Evolutionary conservation across 2,797 vertebrate species (phyloP).

Genomic region (Paguma larvata): DNA sequence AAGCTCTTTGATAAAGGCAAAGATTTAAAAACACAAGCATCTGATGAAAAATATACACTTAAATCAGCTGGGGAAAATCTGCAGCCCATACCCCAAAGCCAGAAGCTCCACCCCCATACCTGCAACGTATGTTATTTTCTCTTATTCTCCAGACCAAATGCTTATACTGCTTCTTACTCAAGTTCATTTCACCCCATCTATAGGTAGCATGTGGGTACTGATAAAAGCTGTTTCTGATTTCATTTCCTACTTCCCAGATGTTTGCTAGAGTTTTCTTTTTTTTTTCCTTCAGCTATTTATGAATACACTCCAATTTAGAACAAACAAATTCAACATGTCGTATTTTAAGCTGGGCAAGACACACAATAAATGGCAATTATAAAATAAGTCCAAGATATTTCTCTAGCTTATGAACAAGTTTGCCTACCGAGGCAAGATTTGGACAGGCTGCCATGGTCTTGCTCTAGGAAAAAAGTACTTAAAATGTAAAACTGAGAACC

Average conservation of each 20-base stretch:
- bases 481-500: slow-evolving; percentile 55
- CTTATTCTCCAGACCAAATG: slow-evolving; percentile 59
- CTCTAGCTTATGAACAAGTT: slow-evolving; percentile 34
- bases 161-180: slow-evolving; percentile 61
- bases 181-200: slow-evolving; percentile 72
- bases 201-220: slow-evolving; percentile 74
- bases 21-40: background rate
- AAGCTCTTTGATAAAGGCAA: slow-evolving; percentile 39
- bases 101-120: slow-evolving; percentile 71
- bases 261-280: slow-evolving; percentile 8
- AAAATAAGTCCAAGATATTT: slow-evolving; percentile 41
- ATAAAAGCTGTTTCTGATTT: slow-evolving; percentile 64
- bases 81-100: slow-evolving; percentile 49
- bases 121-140: background rate
- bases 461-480: slow-evolving; percentile 70
- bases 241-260: slow-evolving; percentile 69
- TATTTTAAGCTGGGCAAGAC: slow-evolving; percentile 77
- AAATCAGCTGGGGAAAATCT: background rate
- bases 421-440: slow-evolving; percentile 61
- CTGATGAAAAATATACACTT: background rate
- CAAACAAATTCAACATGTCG: slow-evolving; percentile 60
- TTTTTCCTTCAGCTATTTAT: slow-evolving; percentile 55
- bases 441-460: slow-evolving; percentile 42
- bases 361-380: slow-evolving; percentile 67
- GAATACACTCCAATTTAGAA: slow-evolving; percentile 71